phyloP scores from a whole-genome alignment of 2,113 vertebrate genomes.

The Aspidoscelis tigris region DNA sequence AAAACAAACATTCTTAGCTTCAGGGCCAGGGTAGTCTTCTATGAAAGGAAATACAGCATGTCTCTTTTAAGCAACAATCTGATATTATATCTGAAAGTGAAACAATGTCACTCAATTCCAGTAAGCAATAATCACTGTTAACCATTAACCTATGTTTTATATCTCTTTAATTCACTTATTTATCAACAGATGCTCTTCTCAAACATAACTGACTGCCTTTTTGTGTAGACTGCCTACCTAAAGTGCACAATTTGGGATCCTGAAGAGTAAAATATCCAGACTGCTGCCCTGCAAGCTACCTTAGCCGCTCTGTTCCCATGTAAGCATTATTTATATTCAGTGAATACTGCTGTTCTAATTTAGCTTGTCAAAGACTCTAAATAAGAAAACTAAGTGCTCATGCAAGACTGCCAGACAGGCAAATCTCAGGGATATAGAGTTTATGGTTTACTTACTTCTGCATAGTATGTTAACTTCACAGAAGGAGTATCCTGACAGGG shows the following conservation, averaged over 20 bases:
- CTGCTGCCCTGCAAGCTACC: background rate
- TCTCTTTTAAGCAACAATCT: background rate
- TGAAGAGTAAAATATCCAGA: background rate
- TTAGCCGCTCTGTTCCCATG: background rate
- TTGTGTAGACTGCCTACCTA: background rate
- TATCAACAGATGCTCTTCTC: background rate
- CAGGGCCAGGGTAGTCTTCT: too few relatives aligned
- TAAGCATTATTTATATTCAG: background rate
- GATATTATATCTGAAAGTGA: background rate
- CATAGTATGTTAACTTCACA: constrained; percentile 93
- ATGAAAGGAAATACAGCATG: background rate
- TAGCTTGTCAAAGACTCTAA: background rate
- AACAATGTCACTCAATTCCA: background rate
- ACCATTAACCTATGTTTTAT: background rate
- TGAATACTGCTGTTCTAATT: background rate
- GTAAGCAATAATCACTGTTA: background rate
- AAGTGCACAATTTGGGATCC: background rate
- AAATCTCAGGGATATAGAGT: background rate
- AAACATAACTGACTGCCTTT: background rate
- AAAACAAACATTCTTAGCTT: too few relatives aligned
- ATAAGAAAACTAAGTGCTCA: background rate
- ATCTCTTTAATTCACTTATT: background rate
- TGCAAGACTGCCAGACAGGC: background rate
- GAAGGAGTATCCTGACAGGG: constrained; percentile 96
- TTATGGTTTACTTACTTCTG: constrained; percentile 81